Percentiles rank a stretch among this genome's conserved stretches.
These are phyloP conservation scores for Argentina silus DNA, from an alignment of 2,797 vertebrate genomes.

Conservation along the genomic window DNA sequence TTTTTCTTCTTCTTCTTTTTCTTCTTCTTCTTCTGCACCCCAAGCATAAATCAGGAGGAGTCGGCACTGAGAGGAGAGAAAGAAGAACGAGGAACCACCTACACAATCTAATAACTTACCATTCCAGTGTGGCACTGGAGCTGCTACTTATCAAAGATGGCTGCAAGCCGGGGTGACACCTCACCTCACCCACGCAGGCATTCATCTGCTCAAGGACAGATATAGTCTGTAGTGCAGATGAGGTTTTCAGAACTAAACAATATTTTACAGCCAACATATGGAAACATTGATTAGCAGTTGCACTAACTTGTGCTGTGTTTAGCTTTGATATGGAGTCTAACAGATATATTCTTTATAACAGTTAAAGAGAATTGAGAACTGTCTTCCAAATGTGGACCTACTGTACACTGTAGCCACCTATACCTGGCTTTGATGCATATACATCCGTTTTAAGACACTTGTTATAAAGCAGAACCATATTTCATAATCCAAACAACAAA, in stretches of 20 bases:
- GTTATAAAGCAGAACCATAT: not conserved
- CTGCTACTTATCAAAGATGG: not conserved
- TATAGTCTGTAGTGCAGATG: not conserved
- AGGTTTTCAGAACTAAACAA: not conserved
- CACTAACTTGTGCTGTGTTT: not conserved
- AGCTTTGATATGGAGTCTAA: not conserved
- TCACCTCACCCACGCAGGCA: not conserved
- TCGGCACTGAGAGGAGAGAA: not conserved
- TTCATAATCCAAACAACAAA: not conserved
- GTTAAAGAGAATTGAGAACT: not conserved
- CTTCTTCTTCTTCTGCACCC: not conserved
- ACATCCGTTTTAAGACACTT: too few relatives aligned
- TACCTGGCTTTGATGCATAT: too few relatives aligned
- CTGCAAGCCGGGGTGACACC: not conserved
- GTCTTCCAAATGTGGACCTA: not conserved
- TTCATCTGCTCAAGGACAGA: constrained; percentile 2
- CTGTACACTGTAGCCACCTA: not conserved
- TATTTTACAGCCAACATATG: not conserved
- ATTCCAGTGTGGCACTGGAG: not conserved
- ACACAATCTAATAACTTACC: not conserved
- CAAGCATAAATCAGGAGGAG: not conserved
- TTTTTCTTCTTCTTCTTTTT: too few relatives aligned
- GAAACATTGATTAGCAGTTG: too few relatives aligned
- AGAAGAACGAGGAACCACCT: not conserved
- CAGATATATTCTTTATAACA: too few relatives aligned